Evolutionary conservation across 2,113 vertebrate species (phyloP).

Genomic region (Pterophyllum scalare): DNA sequence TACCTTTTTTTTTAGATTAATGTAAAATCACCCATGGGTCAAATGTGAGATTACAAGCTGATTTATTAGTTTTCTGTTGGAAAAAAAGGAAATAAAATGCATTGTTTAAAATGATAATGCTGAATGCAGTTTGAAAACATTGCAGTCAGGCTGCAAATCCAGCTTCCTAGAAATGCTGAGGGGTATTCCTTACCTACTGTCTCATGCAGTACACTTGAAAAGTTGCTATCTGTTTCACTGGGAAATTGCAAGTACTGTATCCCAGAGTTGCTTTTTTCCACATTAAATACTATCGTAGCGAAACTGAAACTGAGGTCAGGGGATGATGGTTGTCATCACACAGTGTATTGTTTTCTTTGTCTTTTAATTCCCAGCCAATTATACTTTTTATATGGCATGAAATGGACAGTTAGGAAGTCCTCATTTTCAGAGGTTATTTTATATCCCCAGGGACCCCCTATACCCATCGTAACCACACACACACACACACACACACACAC

Average conservation of each 20-base stretch:
- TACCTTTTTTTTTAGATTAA: not conserved
- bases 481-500: no score
- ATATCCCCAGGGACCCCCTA: not conserved
- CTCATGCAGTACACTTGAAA: not conserved
- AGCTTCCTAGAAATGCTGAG: not conserved
- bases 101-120: not conserved
- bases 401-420: not conserved
- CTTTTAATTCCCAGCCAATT: not conserved
- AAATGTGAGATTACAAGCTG: not conserved
- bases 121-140: not conserved
- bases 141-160: not conserved
- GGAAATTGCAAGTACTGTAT: not conserved
- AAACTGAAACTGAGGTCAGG: not conserved
- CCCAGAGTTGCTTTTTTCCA: not conserved
- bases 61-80: not conserved
- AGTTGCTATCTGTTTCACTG: not conserved
- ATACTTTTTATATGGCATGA: not conserved
- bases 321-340: not conserved
- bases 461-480: not conserved
- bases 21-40: not conserved
- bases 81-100: not conserved
- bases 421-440: not conserved
- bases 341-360: no score
- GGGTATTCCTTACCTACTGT: not conserved
- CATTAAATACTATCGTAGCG: not conserved